These are phyloP conservation scores for Hiodon alosoides DNA, from an alignment of 2,113 vertebrate species.

Conservation along the genomic window DNA sequence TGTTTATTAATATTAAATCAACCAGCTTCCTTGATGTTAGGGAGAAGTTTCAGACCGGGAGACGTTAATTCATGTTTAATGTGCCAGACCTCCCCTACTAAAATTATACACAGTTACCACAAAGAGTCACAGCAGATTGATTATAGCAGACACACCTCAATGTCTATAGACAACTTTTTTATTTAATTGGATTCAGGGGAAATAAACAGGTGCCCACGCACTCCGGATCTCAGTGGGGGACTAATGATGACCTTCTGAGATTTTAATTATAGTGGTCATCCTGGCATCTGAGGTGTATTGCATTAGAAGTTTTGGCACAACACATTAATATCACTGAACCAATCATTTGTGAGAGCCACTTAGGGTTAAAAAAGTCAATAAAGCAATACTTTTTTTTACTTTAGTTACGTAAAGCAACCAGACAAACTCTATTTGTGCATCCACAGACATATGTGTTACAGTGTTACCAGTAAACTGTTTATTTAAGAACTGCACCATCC, in stretches of 20 bases:
- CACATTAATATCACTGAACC: constrained; percentile 2
- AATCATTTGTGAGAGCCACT: not conserved
- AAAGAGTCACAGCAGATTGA: no score
- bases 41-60: no score
- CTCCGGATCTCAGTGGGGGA: not conserved
- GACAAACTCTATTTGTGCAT: not conserved
- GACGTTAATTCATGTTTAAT: no score
- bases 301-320: not conserved
- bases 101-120: no score
- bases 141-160: no score
- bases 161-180: no score
- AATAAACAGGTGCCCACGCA: no score
- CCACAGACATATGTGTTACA: not conserved
- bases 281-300: not conserved
- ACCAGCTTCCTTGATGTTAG: no score
- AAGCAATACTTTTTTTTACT: not conserved
- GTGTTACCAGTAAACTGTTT: not conserved
- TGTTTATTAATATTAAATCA: no score
- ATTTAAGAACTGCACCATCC: not conserved
- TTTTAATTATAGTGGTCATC: constrained; percentile 3
- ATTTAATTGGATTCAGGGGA: no score
- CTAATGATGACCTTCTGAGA: constrained; percentile 1
- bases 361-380: not conserved
- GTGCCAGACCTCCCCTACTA: no score
- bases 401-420: not conserved